phyloP scores from a whole-genome alignment of 2,888 invertebrate species.

The Epinotia brunnichana region DNA sequence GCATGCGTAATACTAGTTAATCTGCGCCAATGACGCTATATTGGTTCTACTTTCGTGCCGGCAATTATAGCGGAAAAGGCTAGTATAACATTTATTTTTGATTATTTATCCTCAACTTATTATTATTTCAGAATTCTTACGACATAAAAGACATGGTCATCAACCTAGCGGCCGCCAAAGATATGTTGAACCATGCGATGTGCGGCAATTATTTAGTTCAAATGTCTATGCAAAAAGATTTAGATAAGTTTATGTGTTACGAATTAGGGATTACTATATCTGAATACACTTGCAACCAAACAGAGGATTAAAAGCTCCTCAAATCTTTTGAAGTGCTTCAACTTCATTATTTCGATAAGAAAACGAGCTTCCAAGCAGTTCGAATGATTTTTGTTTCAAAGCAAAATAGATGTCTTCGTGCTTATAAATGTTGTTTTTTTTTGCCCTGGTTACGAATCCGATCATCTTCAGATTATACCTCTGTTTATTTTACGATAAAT shows the following conservation, averaged over 20 bases:
- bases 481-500: too few relatives aligned
- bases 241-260: constrained; percentile 54
- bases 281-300: constrained; percentile 18
- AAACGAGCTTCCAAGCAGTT: not conserved
- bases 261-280: constrained; percentile 49
- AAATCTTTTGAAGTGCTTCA: not conserved
- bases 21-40: not conserved
- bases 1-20: not conserved
- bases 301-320: not conserved
- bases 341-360: not conserved
- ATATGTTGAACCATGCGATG: constrained; percentile 58
- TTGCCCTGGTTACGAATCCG: not conserved
- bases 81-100: not conserved
- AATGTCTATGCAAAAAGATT: constrained; percentile 46
- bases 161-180: constrained; percentile 54
- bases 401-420: not conserved
- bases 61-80: not conserved
- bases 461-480: too few relatives aligned
- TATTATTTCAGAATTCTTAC: constrained; percentile 57
- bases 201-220: constrained; percentile 57
- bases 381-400: not conserved
- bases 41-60: not conserved
- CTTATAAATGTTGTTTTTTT: not conserved
- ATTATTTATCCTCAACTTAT: not conserved
- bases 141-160: constrained; percentile 53